These are phyloP conservation scores for Digitonthophagus gazella DNA, from an alignment of 2,888 invertebrate species.

Conservation along the genomic window DNA sequence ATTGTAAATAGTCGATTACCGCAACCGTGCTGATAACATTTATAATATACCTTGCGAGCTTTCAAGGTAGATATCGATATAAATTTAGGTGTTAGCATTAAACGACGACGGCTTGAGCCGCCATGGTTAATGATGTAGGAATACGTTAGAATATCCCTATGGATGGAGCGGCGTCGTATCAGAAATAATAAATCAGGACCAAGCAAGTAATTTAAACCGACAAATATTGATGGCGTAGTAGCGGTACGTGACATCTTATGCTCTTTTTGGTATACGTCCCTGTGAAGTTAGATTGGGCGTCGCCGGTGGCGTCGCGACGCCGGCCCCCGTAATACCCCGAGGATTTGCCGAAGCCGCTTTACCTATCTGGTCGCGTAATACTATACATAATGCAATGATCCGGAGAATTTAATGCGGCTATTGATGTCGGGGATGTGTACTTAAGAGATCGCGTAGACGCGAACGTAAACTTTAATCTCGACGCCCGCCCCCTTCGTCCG, in stretches of 20 bases:
- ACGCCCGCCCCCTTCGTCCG: conserved; percentile 1
- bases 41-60: no score
- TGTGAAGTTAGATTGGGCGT: not conserved
- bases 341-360: not conserved
- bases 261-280: not conserved
- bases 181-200: not conserved
- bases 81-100: no score
- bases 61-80: no score
- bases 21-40: no score
- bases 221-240: not conserved
- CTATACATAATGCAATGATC: conserved; percentile 27
- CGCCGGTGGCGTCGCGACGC: not conserved
- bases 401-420: conserved; percentile 24
- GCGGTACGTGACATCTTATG: not conserved
- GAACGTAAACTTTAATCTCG: not conserved
- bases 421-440: conserved; percentile 26
- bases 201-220: not conserved
- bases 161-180: not conserved
- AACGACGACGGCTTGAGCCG: no score
- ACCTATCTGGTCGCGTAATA: conserved; percentile 15
- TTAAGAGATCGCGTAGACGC: conserved; percentile 4
- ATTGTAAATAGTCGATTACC: not conserved
- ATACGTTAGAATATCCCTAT: not conserved
- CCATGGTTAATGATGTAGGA: not conserved
- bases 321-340: conserved; percentile 18